Base-by-base conservation (phyloP, 2,113 vertebrate species). In the Ramphastos sulfuratus region DNA sequence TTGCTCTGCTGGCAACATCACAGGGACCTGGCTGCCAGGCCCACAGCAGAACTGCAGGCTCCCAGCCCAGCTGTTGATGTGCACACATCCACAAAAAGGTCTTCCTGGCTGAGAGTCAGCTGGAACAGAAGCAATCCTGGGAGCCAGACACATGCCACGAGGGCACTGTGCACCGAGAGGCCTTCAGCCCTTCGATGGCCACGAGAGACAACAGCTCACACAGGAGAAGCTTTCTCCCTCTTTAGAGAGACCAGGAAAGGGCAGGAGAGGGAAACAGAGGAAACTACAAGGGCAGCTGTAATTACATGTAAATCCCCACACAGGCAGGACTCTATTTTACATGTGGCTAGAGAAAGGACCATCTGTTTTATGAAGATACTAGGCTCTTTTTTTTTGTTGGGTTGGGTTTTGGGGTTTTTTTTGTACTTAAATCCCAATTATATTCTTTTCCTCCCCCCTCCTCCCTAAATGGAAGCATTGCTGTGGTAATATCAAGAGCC, bases 241-340 rank as follows among this genome's bases (percentile, higher is more conserved):
- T 66, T 55, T 7, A 59, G 9, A 75, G 48, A 31, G 25, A 15
- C 21, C 58, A 73, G 19, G 52, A 31, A 33, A 56, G 72, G 50
- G 21, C 58, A 73, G 16, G 52, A 31, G n/a, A 56, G 71, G 50
- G 7, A 7, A n/a, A 58, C 67, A 54, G 15, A 87, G 30, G 70
- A 70, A 82, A 24, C 59, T 76, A 25, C 70, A 59, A 86, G 66
- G 77, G 73, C 39, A 84, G 82, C 67, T 87, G 60, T 82, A 95
- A 91, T 89, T 91, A 66, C 74, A 89, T n/a, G 46, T 74, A 95
- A 95, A 96, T 91, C 92, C 67, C 82, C 67, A 48, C 56, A 54
- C 2, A 33, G 64, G 78, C 74, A 87, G 67, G 64, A 63, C 63
- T 87, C 52, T 60, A 3, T 42, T 69, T 59, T 15, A 65, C 24